Percentiles rank a stretch among this genome's conserved stretches.
These are phyloP conservation scores for Bos javanicus DNA, from an alignment of 2,113 vertebrate genomes.

Conservation along the genomic window DNA sequence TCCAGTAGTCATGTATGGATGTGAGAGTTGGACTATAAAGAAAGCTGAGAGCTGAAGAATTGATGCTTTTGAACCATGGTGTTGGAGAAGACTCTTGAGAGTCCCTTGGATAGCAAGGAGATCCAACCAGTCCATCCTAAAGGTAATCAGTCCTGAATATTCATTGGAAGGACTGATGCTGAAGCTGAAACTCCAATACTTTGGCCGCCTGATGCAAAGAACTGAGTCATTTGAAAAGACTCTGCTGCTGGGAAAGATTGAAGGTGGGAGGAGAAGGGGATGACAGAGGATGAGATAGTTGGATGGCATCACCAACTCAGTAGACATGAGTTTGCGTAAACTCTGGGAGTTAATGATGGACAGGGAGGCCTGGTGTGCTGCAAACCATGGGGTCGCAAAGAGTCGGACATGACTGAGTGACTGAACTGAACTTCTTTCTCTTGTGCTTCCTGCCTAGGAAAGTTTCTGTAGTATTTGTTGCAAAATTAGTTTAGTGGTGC, in stretches of 20 bases:
- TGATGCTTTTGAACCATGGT: background rate
- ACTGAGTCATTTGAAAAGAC: background rate
- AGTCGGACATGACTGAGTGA: accelerated
- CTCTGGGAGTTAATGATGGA: background rate
- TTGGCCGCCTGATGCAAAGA: background rate
- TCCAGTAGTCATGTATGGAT: background rate
- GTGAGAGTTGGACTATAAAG: background rate
- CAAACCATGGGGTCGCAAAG: background rate
- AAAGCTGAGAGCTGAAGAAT: background rate
- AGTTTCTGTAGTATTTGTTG: background rate
- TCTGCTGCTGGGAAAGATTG: background rate
- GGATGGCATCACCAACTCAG: background rate
- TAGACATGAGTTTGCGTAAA: background rate
- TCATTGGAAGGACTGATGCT: background rate
- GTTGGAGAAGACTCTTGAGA: background rate
- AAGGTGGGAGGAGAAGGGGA: background rate
- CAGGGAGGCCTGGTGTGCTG: background rate
- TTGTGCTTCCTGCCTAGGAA: background rate
- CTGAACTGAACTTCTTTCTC: background rate
- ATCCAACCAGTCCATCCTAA: background rate
- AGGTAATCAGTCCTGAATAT: background rate
- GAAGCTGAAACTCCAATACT: background rate
- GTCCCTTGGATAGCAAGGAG: background rate
- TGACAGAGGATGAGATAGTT: background rate
- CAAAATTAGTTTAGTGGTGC: background rate